A percentile compares a stretch with the other conserved stretches of the same genome.
These are phyloP conservation scores for Urocyon cinereoargenteus DNA, from an alignment of 2,797 vertebrate genomes.

Conservation along the genomic window DNA sequence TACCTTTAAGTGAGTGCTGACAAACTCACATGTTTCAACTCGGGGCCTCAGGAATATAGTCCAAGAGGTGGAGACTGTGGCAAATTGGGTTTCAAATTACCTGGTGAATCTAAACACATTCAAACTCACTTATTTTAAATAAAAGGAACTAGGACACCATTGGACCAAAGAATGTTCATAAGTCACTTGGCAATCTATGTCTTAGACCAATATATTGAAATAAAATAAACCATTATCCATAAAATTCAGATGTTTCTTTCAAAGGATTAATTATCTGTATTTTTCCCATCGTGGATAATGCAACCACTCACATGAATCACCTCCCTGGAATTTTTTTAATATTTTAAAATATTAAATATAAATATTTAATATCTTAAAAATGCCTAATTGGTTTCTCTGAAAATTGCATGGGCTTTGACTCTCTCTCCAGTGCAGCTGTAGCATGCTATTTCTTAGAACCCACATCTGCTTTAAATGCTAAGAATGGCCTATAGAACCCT, in stretches of 20 bases:
- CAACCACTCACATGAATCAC: background rate
- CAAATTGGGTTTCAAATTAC: background rate
- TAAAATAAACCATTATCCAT: background rate
- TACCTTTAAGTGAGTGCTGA: background rate
- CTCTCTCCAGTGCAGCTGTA: background rate
- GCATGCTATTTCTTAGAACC: background rate
- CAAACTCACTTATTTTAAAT: background rate
- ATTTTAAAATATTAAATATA: background rate
- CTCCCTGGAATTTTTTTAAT: background rate
- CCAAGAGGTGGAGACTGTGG: background rate
- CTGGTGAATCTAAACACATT: slow-evolving; percentile 1
- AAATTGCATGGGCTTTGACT: background rate
- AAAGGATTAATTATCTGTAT: background rate
- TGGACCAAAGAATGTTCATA: background rate
- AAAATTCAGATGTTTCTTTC: background rate
- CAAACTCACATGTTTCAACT: background rate
- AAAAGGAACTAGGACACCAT: background rate
- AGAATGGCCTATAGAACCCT: background rate
- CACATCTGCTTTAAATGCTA: background rate
- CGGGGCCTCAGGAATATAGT: background rate
- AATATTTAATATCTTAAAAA: background rate
- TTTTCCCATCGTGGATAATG: background rate
- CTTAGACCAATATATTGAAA: background rate
- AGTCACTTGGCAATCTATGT: background rate
- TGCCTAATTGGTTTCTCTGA: background rate